Percentiles rank a stretch among this genome's conserved stretches.
These are phyloP conservation scores for Artemia sinica DNA, from an alignment of 2,888 invertebrate genomes.

Conservation along the genomic window DNA sequence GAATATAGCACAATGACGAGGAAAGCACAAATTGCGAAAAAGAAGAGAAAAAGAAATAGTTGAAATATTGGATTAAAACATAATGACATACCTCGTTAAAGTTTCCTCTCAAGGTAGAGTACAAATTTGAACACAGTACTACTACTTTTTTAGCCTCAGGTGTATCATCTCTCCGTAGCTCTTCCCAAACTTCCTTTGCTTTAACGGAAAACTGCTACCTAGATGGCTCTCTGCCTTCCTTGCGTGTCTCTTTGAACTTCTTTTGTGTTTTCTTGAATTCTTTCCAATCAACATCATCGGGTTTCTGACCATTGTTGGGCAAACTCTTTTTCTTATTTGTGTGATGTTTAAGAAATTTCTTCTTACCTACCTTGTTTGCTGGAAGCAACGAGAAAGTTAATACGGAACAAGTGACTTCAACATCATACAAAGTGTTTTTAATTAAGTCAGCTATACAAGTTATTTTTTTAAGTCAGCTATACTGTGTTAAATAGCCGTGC, in stretches of 20 bases:
- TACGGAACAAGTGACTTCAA: too few species aligned
- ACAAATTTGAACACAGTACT: constrained; percentile 28
- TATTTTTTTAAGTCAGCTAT: too few species aligned
- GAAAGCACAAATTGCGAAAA: too few species aligned
- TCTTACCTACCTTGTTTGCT: too few species aligned
- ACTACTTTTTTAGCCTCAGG: constrained; percentile 23
- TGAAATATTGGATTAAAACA: too few species aligned
- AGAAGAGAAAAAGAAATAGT: too few species aligned
- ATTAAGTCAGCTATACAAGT: too few species aligned
- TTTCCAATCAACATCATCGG: constrained; percentile 16
- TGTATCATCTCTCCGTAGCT: constrained; percentile 25
- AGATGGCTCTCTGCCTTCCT: constrained; percentile 16
- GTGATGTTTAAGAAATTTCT: not conserved
- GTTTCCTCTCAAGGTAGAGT: constrained; percentile 32
- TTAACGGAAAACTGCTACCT: constrained; percentile 21
- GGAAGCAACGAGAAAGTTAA: too few species aligned
- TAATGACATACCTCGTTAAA: constrained; percentile 29
- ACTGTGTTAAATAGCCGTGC: too few species aligned
- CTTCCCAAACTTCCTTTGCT: constrained; percentile 25
- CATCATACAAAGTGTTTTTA: too few species aligned
- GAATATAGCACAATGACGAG: too few species aligned
- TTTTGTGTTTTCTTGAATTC: constrained; percentile 19
- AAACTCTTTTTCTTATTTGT: not conserved
- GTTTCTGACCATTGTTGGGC: constrained; percentile 12
- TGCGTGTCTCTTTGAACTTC: constrained; percentile 17